These are phyloP conservation scores for Apodemus sylvaticus DNA, from an alignment of 2,113 vertebrate species.

Conservation along the genomic window DNA sequence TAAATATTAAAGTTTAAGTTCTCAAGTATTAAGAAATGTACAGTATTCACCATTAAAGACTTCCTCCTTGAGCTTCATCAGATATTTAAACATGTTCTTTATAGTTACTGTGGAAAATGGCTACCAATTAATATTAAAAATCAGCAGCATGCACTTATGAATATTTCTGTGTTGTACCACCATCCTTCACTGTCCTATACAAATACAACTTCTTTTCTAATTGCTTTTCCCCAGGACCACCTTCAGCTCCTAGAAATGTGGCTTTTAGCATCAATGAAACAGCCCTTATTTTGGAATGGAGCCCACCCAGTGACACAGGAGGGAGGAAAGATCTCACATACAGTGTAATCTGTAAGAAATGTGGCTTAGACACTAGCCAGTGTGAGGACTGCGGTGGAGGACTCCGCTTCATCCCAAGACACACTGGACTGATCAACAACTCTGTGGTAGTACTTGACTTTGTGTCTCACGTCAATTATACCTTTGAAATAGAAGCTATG, in stretches of 20 bases:
- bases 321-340: slow-evolving; percentile 96
- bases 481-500: slow-evolving; percentile 95
- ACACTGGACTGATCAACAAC: slow-evolving; percentile 91
- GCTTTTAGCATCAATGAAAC: slow-evolving; percentile 96
- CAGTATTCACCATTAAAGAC: background rate
- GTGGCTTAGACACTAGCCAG: slow-evolving; percentile 86
- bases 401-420: slow-evolving; percentile 93
- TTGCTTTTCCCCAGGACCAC: slow-evolving; percentile 87
- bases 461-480: slow-evolving; percentile 94
- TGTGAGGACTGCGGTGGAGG: slow-evolving; percentile 94
- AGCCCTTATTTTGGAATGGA: slow-evolving; percentile 95
- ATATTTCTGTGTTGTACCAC: background rate
- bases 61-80: background rate
- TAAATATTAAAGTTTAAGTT: background rate
- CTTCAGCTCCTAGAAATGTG: slow-evolving; percentile 91
- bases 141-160: background rate
- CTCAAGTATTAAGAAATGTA: background rate
- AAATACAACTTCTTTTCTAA: slow-evolving; percentile 70
- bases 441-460: slow-evolving; percentile 94
- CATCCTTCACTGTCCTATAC: slow-evolving; percentile 46
- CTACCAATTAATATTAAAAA: background rate
- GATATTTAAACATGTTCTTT: background rate
- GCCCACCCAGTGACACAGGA: slow-evolving; percentile 93
- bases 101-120: background rate
- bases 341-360: slow-evolving; percentile 94